Evolutionary conservation across 2,113 vertebrate genomes (phyloP).

Genomic region (Ifrita kowaldi): DNA sequence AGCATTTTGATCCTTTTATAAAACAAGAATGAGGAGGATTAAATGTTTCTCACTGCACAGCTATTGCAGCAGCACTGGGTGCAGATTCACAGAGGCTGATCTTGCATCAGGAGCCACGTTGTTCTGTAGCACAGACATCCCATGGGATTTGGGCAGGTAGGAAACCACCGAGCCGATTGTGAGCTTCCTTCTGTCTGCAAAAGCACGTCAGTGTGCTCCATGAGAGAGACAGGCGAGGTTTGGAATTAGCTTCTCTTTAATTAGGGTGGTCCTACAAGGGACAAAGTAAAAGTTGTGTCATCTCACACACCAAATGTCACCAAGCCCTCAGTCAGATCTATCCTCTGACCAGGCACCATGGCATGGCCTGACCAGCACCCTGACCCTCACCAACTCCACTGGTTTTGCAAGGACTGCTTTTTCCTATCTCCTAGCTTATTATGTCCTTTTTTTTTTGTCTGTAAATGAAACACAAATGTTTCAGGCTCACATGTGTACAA

Average conservation of each 20-base stretch:
- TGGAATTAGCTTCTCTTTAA: neutral
- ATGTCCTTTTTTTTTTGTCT: neutral
- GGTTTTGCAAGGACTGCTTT: neutral
- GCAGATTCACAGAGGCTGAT: neutral
- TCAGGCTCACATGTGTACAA: neutral
- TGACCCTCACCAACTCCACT: neutral
- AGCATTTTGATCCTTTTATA: neutral
- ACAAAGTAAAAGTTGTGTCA: neutral
- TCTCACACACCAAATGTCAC: neutral
- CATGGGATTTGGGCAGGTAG: neutral
- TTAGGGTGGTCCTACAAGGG: neutral
- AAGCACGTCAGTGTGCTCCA: rapidly evolving
- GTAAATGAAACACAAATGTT: neutral
- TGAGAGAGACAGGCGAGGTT: neutral
- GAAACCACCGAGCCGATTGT: rapidly evolving
- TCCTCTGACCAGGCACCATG: neutral
- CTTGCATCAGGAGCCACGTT: neutral
- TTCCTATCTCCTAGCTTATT: neutral
- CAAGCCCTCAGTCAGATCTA: neutral
- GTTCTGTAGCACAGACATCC: neutral
- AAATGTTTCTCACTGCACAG: neutral
- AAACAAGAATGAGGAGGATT: neutral
- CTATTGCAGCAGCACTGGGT: neutral
- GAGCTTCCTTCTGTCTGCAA: neutral
- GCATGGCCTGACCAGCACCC: neutral